phyloP scores from a whole-genome alignment of 2,888 invertebrate species.

The Ormyrus thymus region DNA sequence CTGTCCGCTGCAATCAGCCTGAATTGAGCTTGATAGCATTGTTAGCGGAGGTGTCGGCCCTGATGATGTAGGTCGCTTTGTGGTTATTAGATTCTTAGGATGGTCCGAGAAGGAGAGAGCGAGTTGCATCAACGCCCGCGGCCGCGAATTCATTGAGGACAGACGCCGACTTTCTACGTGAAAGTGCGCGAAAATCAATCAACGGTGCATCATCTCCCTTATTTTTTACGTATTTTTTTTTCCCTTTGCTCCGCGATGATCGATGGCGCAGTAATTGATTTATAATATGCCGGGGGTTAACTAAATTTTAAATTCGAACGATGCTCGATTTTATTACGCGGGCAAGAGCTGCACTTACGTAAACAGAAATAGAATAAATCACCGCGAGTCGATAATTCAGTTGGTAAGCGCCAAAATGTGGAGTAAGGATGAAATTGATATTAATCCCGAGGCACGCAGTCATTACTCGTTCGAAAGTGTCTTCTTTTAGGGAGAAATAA shows the following conservation, averaged over 20 bases:
- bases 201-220: no score
- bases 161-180: no score
- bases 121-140: conserved; percentile 13
- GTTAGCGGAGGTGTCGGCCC: conserved; percentile 50
- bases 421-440: conserved; percentile 5
- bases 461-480: background rate
- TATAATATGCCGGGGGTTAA: no score
- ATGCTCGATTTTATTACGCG: no score
- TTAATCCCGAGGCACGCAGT: background rate
- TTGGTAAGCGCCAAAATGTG: conserved; percentile 18
- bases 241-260: background rate
- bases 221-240: background rate
- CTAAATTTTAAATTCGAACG: no score
- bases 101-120: background rate
- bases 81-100: conserved; percentile 52
- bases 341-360: no score
- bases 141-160: background rate
- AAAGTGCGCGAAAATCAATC: no score
- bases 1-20: conserved; percentile 51
- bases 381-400: background rate
- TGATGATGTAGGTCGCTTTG: conserved; percentile 44
- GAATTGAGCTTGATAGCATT: conserved; percentile 57
- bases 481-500: conserved; percentile 1
- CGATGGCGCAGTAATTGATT: background rate
- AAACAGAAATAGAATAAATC: background rate